Conservation (phyloP, 2,797 vertebrate genomes). For the Tokudaia tokunoshimensis region DNA sequence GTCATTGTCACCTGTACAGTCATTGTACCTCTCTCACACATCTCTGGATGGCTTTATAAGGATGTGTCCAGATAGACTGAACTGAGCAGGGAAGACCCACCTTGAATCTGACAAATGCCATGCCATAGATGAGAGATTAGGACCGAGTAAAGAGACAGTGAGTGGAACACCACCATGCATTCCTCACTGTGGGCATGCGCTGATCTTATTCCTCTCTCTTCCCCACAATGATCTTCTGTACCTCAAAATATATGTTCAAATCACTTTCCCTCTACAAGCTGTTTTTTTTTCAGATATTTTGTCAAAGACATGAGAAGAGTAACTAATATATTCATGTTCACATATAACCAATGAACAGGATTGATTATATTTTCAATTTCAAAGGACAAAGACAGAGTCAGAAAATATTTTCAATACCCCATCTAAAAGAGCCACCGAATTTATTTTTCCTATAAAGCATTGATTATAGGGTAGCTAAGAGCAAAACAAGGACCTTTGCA, state of each 20-base stretch:
- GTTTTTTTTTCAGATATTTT: background rate
- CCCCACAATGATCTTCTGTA: background rate
- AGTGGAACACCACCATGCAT: background rate
- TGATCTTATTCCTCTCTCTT: background rate
- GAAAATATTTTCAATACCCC: background rate
- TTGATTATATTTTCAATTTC: background rate
- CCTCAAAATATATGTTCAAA: background rate
- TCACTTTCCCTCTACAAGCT: background rate
- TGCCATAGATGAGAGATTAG: background rate
- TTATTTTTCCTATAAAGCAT: background rate
- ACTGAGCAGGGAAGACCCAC: background rate
- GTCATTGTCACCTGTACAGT: background rate
- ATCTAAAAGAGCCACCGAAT: background rate
- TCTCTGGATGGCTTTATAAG: background rate
- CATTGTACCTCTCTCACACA: background rate
- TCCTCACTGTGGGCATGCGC: background rate
- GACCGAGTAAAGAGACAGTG: background rate
- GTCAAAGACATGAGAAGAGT: background rate
- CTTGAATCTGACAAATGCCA: background rate
- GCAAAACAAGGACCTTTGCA: background rate
- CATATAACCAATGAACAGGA: background rate
- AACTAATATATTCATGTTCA: background rate
- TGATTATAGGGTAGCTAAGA: background rate
- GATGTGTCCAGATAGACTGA: background rate
- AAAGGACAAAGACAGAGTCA: background rate